Percentiles rank a stretch among this genome's conserved stretches.
Evolutionary conservation across 2,888 invertebrate species (phyloP).

Genomic region (Habrosyne pyritoides): DNA sequence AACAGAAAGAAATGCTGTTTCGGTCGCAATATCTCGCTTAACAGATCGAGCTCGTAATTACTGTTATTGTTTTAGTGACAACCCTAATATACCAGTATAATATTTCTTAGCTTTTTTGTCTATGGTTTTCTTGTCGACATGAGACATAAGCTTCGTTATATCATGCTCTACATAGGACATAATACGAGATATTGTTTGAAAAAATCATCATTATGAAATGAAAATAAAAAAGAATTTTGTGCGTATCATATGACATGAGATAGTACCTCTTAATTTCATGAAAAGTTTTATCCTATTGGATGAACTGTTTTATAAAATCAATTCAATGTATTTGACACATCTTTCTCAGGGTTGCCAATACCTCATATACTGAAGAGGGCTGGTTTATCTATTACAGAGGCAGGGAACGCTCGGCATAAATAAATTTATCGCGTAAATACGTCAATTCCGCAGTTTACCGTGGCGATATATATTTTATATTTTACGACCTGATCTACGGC

Average conservation of each 20-base stretch:
- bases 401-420: conserved; percentile 28
- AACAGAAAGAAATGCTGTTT: conserved; percentile 1
- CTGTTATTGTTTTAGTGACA: background rate
- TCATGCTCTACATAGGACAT: too few relatives aligned
- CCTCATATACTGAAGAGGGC: background rate
- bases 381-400: conserved; percentile 7
- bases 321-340: background rate
- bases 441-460: conserved; percentile 35
- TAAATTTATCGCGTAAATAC: conserved; percentile 38
- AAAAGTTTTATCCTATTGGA: background rate
- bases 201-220: too few relatives aligned
- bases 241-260: background rate
- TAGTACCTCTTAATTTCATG: background rate
- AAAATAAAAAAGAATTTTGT: background rate
- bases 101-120: background rate
- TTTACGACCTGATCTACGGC: conserved; percentile 27
- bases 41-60: background rate
- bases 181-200: too few relatives aligned
- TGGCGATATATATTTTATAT: conserved; percentile 29
- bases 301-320: background rate
- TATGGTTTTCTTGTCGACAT: too few relatives aligned
- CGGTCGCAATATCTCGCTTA: background rate
- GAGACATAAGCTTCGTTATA: background rate
- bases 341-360: conserved; percentile 5
- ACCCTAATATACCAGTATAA: background rate